Evolutionary conservation across 1,140 invertebrate species (phyloP).

Genomic region (Orchesella cincta): DNA sequence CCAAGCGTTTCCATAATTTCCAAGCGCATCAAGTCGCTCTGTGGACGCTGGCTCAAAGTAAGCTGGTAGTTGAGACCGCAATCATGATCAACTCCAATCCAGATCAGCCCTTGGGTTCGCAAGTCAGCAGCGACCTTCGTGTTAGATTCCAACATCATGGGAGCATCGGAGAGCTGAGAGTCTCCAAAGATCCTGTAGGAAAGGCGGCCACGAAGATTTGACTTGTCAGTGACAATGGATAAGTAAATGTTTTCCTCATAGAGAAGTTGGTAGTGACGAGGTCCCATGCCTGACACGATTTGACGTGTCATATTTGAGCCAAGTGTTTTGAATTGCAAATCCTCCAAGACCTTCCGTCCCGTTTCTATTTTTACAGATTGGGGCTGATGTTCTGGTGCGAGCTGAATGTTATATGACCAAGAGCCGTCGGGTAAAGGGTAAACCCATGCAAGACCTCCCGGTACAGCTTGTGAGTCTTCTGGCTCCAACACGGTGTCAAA

Average conservation of each 20-base stretch:
- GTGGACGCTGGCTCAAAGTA: conserved; percentile 52
- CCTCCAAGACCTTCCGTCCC: conserved; percentile 48
- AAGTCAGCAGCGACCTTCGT: neutral
- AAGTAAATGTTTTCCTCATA: conserved; percentile 76
- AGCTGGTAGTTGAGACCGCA: conserved; percentile 84
- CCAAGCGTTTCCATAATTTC: conserved; percentile 51
- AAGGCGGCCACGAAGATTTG: conserved; percentile 44
- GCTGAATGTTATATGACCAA: conserved; percentile 71
- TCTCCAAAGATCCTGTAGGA: conserved; percentile 46
- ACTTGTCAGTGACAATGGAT: conserved; percentile 60
- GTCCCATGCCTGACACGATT: conserved; percentile 61
- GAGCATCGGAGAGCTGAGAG: conserved; percentile 35
- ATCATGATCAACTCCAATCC: conserved; percentile 76
- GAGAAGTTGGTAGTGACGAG: conserved; percentile 73
- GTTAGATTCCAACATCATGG: conserved; percentile 43
- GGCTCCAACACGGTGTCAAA: conserved; percentile 64
- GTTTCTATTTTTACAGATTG: conserved; percentile 48
- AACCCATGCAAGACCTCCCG: conserved; percentile 73
- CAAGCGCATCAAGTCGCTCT: conserved; percentile 48
- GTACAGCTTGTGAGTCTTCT: conserved; percentile 51
- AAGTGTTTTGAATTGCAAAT: conserved; percentile 40
- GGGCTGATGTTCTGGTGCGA: conserved; percentile 52
- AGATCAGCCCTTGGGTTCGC: conserved; percentile 69
- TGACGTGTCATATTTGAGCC: conserved; percentile 44
- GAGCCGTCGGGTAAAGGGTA: conserved; percentile 75